These are phyloP conservation scores for Cheilosia pagana DNA, from an alignment of 2,888 invertebrate genomes.

Conservation along the genomic window DNA sequence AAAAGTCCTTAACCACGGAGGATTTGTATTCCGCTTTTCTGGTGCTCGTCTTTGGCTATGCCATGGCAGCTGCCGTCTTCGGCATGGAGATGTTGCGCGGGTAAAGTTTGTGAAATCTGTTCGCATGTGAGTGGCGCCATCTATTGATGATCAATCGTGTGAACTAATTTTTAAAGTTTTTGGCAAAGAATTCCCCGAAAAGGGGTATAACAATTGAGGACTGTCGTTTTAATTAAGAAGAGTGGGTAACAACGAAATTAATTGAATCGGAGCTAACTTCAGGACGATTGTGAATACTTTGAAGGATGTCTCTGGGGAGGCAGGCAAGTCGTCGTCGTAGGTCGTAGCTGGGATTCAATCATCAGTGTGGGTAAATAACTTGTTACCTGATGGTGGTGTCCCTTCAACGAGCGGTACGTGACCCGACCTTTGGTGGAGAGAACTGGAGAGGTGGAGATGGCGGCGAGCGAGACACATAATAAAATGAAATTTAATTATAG, in stretches of 20 bases:
- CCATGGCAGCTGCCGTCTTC: conserved; percentile 46
- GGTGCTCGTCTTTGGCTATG: conserved; percentile 59
- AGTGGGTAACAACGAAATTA: not conserved
- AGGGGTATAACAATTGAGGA: not conserved
- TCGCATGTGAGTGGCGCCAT: conserved; percentile 12
- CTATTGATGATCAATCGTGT: conserved; percentile 54
- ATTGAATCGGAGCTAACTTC: conserved; percentile 34
- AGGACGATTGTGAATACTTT: conserved; percentile 13
- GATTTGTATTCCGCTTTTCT: conserved; percentile 70
- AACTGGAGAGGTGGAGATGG: conserved; percentile 21
- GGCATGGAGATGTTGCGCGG: conserved; percentile 25
- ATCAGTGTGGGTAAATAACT: conserved; percentile 59
- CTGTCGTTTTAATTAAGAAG: conserved; percentile 46
- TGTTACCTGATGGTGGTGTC: conserved; percentile 23
- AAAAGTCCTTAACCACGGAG: conserved; percentile 55
- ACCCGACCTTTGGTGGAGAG: conserved; percentile 25
- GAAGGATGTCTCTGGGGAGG: conserved; percentile 42
- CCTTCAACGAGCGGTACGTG: conserved; percentile 44
- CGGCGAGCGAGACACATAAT: conserved; percentile 52
- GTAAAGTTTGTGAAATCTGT: conserved; percentile 27
- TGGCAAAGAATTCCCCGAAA: not conserved
- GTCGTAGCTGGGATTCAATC: conserved; percentile 61
- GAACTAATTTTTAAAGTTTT: conserved; percentile 37
- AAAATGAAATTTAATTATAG: conserved; percentile 68
- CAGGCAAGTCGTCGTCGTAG: not conserved